phyloP scores from a whole-genome alignment of 2,888 invertebrate genomes.

The Limenitis camilla region DNA sequence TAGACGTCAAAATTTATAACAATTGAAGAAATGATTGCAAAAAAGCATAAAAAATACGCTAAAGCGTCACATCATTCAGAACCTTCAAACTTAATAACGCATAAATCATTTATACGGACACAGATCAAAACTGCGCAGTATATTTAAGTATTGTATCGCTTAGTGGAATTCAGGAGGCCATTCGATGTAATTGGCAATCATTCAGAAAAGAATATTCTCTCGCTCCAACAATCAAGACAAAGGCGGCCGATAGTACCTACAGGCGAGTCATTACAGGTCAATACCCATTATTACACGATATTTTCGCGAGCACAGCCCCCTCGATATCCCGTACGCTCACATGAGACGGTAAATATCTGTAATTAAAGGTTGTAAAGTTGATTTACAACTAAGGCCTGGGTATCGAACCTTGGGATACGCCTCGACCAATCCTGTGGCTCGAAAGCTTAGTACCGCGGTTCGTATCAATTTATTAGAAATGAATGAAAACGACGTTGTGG shows the following conservation, averaged over 20 bases:
- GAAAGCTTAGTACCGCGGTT: slow-evolving; percentile 45
- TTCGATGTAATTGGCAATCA: slow-evolving; percentile 74
- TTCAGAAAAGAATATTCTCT: slow-evolving; percentile 68
- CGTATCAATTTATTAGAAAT: slow-evolving; percentile 73
- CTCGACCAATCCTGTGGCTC: slow-evolving; percentile 58
- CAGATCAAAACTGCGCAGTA: slow-evolving; percentile 57
- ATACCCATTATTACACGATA: slow-evolving; percentile 75
- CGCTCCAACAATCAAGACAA: slow-evolving; percentile 70
- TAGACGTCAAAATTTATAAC: slow-evolving; percentile 21
- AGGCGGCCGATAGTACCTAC: slow-evolving; percentile 71
- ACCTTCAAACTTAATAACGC: slow-evolving; percentile 49
- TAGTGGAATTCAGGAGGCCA: slow-evolving; percentile 66
- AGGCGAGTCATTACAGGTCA: slow-evolving; percentile 71
- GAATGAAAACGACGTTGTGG: slow-evolving; percentile 70
- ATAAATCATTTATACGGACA: slow-evolving; percentile 65
- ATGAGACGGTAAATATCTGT: slow-evolving; percentile 74
- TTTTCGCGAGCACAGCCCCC: slow-evolving; percentile 71
- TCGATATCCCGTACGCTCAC: slow-evolving; percentile 66
- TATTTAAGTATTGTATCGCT: slow-evolving; percentile 58
- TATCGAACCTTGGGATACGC: slow-evolving; percentile 61
- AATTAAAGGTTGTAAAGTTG: slow-evolving; percentile 75
- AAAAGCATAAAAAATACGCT: slow-evolving; percentile 26
- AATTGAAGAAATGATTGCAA: slow-evolving; percentile 7
- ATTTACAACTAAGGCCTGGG: slow-evolving; percentile 68
- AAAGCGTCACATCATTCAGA: slow-evolving; percentile 36